These are phyloP conservation scores for Sorex araneus DNA, from an alignment of 2,113 vertebrate species.

Conservation along the genomic window DNA sequence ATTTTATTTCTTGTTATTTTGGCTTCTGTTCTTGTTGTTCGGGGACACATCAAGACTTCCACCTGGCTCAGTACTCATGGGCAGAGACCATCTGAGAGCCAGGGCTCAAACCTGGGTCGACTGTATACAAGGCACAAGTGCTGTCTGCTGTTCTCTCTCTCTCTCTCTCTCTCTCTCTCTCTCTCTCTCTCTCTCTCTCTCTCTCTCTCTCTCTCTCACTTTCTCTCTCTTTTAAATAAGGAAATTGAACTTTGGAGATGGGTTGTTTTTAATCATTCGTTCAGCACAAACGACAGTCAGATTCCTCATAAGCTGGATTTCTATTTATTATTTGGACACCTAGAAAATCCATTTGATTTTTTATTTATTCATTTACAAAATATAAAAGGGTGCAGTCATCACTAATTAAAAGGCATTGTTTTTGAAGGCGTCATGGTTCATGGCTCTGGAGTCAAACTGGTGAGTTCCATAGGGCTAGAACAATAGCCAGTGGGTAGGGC, in stretches of 20 bases:
- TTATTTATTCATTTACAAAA: neutral
- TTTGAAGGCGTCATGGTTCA: neutral
- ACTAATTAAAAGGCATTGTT: neutral
- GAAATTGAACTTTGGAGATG: neutral
- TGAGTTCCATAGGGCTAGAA: too few species aligned
- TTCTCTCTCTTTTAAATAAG: neutral
- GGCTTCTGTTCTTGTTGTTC: too few species aligned
- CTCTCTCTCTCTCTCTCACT: neutral
- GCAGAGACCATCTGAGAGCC: too few species aligned
- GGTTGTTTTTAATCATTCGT: neutral
- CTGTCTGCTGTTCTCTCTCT: too few species aligned
- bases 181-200: neutral
- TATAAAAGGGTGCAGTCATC: neutral
- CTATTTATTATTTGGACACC: neutral
- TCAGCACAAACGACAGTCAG: neutral
- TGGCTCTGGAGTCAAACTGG: neutral
- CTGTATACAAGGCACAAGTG: too few species aligned
- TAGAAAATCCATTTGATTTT: conserved; percentile 31
- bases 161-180: neutral
- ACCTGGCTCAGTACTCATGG: too few species aligned
- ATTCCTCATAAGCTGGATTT: neutral
- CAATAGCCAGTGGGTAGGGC: too few species aligned
- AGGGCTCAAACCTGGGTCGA: too few species aligned
- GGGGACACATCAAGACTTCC: too few species aligned
- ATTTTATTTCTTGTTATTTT: neutral